phyloP scores from a whole-genome alignment of 2,113 vertebrate species.

The Atlantisia rogersi region DNA sequence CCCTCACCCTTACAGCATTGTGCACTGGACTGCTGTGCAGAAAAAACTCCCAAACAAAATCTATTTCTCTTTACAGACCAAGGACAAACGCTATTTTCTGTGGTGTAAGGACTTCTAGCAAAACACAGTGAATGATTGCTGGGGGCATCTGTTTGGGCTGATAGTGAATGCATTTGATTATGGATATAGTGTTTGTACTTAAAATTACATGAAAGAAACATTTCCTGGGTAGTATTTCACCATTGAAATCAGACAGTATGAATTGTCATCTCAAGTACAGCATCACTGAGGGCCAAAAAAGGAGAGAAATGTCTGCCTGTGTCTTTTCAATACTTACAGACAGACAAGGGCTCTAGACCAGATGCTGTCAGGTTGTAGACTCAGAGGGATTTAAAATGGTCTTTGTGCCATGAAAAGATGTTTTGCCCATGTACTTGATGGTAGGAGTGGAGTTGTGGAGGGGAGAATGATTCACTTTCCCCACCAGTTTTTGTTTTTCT shows the following conservation, averaged over 20 bases:
- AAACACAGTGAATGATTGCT: not conserved
- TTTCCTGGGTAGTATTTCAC: not conserved
- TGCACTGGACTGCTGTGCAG: not conserved
- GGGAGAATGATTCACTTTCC: not conserved
- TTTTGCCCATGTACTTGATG: not conserved
- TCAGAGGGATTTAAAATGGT: not conserved
- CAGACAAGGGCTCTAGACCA: not conserved
- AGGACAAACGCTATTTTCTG: not conserved
- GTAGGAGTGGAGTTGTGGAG: not conserved
- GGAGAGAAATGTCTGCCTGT: too few relatives aligned
- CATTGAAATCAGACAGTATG: not conserved
- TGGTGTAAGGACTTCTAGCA: not conserved
- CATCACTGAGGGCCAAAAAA: not conserved
- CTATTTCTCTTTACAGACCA: not conserved
- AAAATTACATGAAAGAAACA: not conserved
- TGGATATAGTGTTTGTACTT: not conserved
- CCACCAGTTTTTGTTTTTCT: not conserved
- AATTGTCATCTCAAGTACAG: not conserved
- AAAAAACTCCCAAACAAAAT: not conserved
- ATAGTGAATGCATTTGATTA: not conserved
- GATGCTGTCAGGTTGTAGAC: not conserved
- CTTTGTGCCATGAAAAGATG: not conserved
- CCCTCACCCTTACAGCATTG: not conserved
- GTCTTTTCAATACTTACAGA: not conserved
- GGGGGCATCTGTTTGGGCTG: not conserved